Percentiles rank a stretch among this genome's conserved stretches.
Evolutionary conservation across 2,888 invertebrate species (phyloP).

Genomic region (Lepetodrilus schrolli): DNA sequence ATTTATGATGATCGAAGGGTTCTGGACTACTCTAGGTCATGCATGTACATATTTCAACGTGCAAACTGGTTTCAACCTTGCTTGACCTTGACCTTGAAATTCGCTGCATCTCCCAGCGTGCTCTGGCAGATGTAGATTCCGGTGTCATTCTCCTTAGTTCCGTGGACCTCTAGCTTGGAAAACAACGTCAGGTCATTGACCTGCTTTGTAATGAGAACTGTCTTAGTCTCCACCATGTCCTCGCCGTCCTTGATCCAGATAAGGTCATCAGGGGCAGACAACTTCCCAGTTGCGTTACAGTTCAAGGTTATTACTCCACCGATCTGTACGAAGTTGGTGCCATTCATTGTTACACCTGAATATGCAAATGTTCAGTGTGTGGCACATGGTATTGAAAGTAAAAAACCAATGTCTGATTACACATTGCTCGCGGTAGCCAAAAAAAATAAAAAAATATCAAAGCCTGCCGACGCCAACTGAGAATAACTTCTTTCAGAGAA

Average conservation of each 20-base stretch:
- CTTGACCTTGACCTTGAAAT: constrained; percentile 8
- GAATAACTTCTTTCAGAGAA: no score
- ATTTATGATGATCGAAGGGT: no score
- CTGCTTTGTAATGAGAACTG: not conserved
- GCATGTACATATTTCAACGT: no score
- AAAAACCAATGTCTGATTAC: no score
- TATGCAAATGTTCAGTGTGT: no score
- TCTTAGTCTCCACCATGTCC: not conserved
- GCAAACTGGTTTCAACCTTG: no score
- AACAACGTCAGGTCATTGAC: not conserved
- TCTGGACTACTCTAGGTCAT: no score
- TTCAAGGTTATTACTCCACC: not conserved
- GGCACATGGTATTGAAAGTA: no score
- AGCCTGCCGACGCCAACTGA: no score
- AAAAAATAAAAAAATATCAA: no score
- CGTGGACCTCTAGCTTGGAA: not conserved
- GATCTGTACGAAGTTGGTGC: not conserved
- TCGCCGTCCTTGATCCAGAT: constrained; percentile 5
- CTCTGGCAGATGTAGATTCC: not conserved
- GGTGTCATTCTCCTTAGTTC: not conserved
- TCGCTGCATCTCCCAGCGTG: not conserved
- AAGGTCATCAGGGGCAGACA: not conserved
- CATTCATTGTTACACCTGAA: constrained; percentile 11
- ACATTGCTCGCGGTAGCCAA: no score
- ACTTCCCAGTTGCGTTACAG: constrained; percentile 2